phyloP scores from a whole-genome alignment of 2,113 vertebrate genomes.

The Datnioides undecimradiatus region DNA sequence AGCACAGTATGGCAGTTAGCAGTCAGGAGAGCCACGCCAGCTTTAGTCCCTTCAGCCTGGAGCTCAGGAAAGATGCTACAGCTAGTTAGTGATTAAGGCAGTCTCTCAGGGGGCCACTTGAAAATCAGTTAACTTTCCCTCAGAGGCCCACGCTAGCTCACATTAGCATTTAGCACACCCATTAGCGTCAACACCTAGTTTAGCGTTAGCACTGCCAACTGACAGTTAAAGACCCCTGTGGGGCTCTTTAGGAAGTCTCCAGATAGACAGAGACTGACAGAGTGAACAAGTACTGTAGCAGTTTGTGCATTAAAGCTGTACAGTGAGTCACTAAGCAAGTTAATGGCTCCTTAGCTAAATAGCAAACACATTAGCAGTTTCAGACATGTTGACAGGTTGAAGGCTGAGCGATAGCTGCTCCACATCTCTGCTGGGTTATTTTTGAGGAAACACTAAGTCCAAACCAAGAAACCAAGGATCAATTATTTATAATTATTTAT shows the following conservation, averaged over 20 bases:
- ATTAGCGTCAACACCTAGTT: slow-evolving; percentile 75
- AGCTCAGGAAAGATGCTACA: slow-evolving; percentile 52
- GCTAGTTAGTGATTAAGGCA: slow-evolving; percentile 59
- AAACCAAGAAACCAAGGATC: slow-evolving; percentile 4
- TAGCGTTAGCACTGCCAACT: slow-evolving; percentile 57
- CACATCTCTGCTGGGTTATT: slow-evolving; percentile 16
- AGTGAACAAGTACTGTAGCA: slow-evolving; percentile 57
- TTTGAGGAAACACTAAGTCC: slow-evolving; percentile 15
- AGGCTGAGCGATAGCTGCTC: slow-evolving; percentile 57
- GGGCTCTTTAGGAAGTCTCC: slow-evolving; percentile 66
- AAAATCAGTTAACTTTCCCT: slow-evolving; percentile 79
- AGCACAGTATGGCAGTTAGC: slow-evolving; percentile 1
- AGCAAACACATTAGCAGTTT: slow-evolving; percentile 69
- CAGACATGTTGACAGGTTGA: slow-evolving; percentile 58
- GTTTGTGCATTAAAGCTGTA: slow-evolving; percentile 61
- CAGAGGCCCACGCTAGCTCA: slow-evolving; percentile 58
- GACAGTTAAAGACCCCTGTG: slow-evolving; percentile 72
- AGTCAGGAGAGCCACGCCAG: neutral
- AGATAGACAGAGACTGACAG: slow-evolving; percentile 66
- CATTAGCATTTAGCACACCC: slow-evolving; percentile 74
- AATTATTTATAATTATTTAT: slow-evolving; percentile 11
- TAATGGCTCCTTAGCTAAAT: slow-evolving; percentile 66
- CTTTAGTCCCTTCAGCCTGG: slow-evolving; percentile 24
- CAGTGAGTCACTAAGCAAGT: slow-evolving; percentile 63
- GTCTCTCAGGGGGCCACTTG: slow-evolving; percentile 67